A percentile compares a stretch with the other conserved stretches of the same genome.
Evolutionary conservation across 2,888 invertebrate species (phyloP).

Genomic region (Lamellibrachia columna): DNA sequence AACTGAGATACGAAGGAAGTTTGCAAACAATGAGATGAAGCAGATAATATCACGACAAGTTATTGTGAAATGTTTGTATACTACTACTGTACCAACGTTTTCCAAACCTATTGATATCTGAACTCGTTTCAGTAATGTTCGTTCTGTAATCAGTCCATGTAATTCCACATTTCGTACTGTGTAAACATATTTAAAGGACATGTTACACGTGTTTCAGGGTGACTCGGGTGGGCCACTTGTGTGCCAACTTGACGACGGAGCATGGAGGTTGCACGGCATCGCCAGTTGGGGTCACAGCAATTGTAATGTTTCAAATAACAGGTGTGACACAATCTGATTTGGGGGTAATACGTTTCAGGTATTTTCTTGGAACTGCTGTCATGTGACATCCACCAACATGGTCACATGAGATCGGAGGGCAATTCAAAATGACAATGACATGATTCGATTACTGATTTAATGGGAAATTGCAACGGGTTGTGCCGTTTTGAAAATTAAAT

Average conservation of each 20-base stretch:
- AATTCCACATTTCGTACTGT: not conserved
- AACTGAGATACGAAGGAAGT: not conserved
- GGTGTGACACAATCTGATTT: too few species aligned
- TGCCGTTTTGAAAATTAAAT: too few species aligned
- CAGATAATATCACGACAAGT: not conserved
- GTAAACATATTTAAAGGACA: not conserved
- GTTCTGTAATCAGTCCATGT: not conserved
- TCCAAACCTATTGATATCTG: not conserved
- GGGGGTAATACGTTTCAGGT: too few species aligned
- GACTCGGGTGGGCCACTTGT: slow-evolving; percentile 31
- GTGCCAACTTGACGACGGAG: slow-evolving; percentile 2
- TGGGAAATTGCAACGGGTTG: too few species aligned
- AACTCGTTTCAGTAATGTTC: not conserved
- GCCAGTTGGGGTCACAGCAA: not conserved
- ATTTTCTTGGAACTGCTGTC: too few species aligned
- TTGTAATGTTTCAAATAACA: not conserved
- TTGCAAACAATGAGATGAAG: too few species aligned
- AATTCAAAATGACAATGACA: too few species aligned
- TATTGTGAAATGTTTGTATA: too few species aligned
- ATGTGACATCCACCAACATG: too few species aligned
- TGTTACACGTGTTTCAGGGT: slow-evolving; percentile 21
- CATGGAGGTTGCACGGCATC: not conserved
- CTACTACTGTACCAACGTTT: not conserved
- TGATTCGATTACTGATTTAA: too few species aligned
- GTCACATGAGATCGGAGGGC: too few species aligned